Evolutionary conservation across 2,888 invertebrate genomes (phyloP).

Genomic region (Lepidonotus clava): DNA sequence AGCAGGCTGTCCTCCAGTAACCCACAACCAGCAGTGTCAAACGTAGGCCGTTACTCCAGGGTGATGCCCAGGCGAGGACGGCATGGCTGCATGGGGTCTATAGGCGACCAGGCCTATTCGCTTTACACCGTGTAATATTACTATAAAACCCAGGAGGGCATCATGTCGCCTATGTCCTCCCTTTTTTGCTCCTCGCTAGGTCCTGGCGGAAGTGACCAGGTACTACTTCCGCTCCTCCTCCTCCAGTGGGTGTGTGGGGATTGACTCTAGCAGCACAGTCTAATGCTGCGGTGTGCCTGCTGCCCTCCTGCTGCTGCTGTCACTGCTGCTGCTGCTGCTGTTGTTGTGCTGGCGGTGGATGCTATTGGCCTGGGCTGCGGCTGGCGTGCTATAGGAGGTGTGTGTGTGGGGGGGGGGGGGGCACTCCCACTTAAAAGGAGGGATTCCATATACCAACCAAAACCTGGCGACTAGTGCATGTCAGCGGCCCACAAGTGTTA

Average conservation of each 20-base stretch:
- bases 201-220: background rate
- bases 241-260: background rate
- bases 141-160: background rate
- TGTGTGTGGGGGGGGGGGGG: too few relatives aligned
- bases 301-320: conserved; percentile 2
- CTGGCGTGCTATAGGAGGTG: too few relatives aligned
- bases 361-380: background rate
- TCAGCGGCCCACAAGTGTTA: too few relatives aligned
- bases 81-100: too few relatives aligned
- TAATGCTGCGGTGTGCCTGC: background rate
- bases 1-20: too few relatives aligned
- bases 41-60: background rate
- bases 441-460: too few relatives aligned
- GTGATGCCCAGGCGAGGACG: background rate
- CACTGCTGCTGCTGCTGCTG: background rate
- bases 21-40: background rate
- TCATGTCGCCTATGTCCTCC: background rate
- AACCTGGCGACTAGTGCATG: too few relatives aligned
- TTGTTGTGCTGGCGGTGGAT: background rate
- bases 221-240: conserved; percentile 1
- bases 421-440: too few relatives aligned
- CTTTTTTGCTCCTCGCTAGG: background rate
- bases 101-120: background rate
- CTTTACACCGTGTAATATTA: background rate
- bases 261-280: background rate